Evolutionary conservation across 2,113 vertebrate genomes (phyloP).

Genomic region (Hyperopisus bebe): DNA sequence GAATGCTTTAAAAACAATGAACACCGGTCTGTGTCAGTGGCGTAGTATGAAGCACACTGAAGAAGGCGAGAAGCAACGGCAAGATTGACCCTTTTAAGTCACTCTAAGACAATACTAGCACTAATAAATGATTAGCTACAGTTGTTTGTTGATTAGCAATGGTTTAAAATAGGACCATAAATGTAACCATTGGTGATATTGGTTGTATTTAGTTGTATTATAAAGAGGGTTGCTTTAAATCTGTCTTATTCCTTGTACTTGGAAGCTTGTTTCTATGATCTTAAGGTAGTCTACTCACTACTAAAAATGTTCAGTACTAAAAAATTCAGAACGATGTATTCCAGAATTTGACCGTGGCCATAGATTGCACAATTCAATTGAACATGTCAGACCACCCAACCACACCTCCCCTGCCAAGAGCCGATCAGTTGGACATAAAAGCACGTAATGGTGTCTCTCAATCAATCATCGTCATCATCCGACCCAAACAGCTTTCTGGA

Average conservation of each 20-base stretch:
- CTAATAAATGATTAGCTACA: conserved; percentile 31
- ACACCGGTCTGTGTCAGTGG: conserved; percentile 27
- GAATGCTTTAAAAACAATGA: conserved; percentile 33
- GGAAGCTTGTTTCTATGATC: neutral
- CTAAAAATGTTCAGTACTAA: neutral
- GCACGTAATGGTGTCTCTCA: neutral
- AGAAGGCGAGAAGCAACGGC: conserved; percentile 25
- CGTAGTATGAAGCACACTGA: conserved; percentile 24
- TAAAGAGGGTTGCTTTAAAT: conserved; percentile 29
- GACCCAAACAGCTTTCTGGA: neutral
- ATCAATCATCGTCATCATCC: neutral
- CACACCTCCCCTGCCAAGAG: neutral
- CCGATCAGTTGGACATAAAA: neutral
- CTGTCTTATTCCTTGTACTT: neutral
- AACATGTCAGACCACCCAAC: neutral
- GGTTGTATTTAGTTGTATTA: conserved; percentile 28
- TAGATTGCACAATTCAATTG: neutral
- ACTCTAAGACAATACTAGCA: conserved; percentile 31
- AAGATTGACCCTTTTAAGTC: conserved; percentile 27
- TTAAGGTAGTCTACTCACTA: conserved; percentile 9
- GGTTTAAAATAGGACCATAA: conserved; percentile 28
- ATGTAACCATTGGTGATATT: conserved; percentile 23
- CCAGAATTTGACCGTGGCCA: neutral
- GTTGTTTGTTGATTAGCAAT: conserved; percentile 24
- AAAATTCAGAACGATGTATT: neutral